Base-by-base conservation (phyloP, 2,888 invertebrate genomes). In the Trichogramma evanescens region DNA sequence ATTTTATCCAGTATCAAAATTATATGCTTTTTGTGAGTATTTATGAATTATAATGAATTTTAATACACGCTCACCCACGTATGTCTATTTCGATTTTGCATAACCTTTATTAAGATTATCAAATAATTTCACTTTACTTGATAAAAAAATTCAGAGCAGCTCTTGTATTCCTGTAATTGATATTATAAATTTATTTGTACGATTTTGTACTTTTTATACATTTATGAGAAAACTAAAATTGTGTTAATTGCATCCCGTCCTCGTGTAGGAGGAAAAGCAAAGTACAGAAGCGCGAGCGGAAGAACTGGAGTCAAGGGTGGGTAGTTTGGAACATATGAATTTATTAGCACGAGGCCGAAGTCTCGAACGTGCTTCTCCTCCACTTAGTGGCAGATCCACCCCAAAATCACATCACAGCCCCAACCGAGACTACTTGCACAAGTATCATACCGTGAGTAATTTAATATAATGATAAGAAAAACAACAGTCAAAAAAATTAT, bases 251-350 rank as follows among this genome's bases (percentile, higher is more conserved):
- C 56, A 62, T 64, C 56, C 55, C 26, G 3, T 8, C 56, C 55
- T 58, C 60, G 44, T 9, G 8, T 62, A 97, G 83, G 95, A 96
- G 80, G 97, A 97, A 80, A 97, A 97, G 77, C 94, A 95, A 80
- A 93, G 86, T 78, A 95, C 99, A 0, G 98, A 99, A 80, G 94
- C 95, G 5, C 80, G 97, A 51, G 98, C 98, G 0, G 98, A 98
- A 80, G 98, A 98, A 77, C 82, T 99, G 65, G 99, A 98, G 80
- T 95, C 93, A 66, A 86, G 95, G 72, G 93, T 97, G 67, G 96
- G 94, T 70, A 95, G 93, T 80, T 86, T 95, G 80, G 96, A 96
- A 78, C 93, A 94, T 77, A 92, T 95, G 86, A 93, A 93, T 82
- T 82, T 93, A 68, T 77, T 93, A 72, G 82, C 86, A 66, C 84